Evolutionary conservation across 2,888 invertebrate species (phyloP).

Genomic region (Eupithecia pulchellata): DNA sequence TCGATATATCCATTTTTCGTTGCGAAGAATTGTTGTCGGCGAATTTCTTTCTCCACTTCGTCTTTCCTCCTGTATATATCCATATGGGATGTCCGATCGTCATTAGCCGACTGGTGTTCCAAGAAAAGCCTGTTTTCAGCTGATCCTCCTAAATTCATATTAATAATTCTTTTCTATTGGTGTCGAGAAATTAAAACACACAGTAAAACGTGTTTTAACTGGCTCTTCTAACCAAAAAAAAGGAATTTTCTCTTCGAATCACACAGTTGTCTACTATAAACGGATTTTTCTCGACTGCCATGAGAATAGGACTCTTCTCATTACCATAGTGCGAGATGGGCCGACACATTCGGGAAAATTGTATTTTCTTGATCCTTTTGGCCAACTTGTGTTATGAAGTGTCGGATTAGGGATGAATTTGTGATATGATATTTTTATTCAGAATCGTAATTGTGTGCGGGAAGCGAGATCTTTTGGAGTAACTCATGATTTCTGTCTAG

Average conservation of each 20-base stretch:
- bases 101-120: neutral
- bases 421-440: slow-evolving; percentile 20
- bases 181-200: neutral
- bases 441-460: neutral
- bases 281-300: neutral
- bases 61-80: no score
- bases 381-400: slow-evolving; percentile 35
- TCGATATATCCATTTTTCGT: no score
- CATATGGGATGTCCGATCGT: neutral
- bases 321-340: slow-evolving; percentile 53
- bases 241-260: neutral
- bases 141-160: neutral
- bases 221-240: neutral
- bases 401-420: slow-evolving; percentile 25
- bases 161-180: neutral
- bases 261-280: neutral
- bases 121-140: neutral
- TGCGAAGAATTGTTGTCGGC: no score
- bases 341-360: slow-evolving; percentile 64
- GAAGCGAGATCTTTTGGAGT: slow-evolving; percentile 33
- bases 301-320: slow-evolving; percentile 32
- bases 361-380: slow-evolving; percentile 60
- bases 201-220: neutral
- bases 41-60: no score
- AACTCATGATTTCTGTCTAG: neutral